Evolutionary conservation across 2,888 invertebrate genomes (phyloP), one percentile per base, ranked within the genome.

Genomic region (Geotrupes spiniger): DNA sequence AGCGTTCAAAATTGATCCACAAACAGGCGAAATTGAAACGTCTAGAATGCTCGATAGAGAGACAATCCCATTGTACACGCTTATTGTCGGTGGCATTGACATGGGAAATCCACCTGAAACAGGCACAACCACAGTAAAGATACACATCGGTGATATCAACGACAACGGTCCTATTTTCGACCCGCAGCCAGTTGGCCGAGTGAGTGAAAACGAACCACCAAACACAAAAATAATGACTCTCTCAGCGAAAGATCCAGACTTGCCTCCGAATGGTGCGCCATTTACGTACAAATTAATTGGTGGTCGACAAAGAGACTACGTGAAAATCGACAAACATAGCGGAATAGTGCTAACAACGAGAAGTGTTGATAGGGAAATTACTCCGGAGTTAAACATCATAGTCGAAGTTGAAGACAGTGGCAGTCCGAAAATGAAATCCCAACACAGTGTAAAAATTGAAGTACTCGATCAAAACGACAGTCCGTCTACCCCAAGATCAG

Each of bases 351-450:
- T 82, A 61, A 91, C 92, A 0, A 87, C 87, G 1, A 82, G 79
- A 63, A 84, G 81, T 61, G 80, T 93, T 47, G 94, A 96, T 64
- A 79, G 94, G 61, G 95, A 96, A 74, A 64, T 78, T 1, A 88
- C 84, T 25, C 86, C 92, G 0, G 78, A 81, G 55, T 74, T 94
- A 54, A 83, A 87, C 65, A 76, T 92, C 12, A 68, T 84, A 36
- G 84, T 96, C 42, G 85, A 92, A 72, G 91, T 94, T 3, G 89
- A 89, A 72, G 95, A 96, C 66, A 92, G 88, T 63, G 93, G 93
- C 0, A 80, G 77, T 26, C 93, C 93, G 0, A 82, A 82, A 56
- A 87, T 90, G 85, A 84, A 82, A 60, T 89, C 92, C 0, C 87
- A 88, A 57, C 88, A 90, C 65, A 79, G 82, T 5, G 78, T 95